Percentiles rank a stretch among this genome's conserved stretches.
These are phyloP conservation scores for Nycticryphes semicollaris DNA, from an alignment of 2,113 vertebrate species.

Conservation along the genomic window DNA sequence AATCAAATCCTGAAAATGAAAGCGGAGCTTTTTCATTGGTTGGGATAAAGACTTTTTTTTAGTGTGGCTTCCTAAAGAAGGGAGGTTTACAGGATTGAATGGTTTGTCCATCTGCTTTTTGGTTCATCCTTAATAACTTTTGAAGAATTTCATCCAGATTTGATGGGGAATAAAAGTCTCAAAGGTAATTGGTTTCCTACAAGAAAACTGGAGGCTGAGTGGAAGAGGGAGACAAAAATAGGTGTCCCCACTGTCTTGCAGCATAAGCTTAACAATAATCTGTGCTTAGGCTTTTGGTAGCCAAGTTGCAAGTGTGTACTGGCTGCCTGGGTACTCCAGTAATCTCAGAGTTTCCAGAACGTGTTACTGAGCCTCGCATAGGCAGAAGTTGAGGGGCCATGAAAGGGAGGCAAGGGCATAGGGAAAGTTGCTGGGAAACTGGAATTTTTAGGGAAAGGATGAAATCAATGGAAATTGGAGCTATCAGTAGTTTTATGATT, in stretches of 20 bases:
- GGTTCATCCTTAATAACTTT: conserved; percentile 29
- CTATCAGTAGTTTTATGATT: not conserved
- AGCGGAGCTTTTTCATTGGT: not conserved
- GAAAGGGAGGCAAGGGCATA: not conserved
- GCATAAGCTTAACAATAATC: conserved; percentile 40
- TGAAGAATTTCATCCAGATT: not conserved
- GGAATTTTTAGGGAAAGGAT: not conserved
- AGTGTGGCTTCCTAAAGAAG: not conserved
- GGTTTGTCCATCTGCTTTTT: conserved; percentile 29
- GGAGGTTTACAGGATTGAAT: not conserved
- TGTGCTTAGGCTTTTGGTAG: conserved; percentile 15
- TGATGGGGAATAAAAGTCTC: not conserved
- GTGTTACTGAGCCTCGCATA: not conserved
- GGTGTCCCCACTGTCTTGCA: conserved; percentile 31
- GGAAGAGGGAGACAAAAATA: conserved; percentile 45
- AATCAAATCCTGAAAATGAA: not conserved
- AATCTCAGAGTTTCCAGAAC: not conserved
- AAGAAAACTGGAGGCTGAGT: not conserved
- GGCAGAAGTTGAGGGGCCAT: not conserved
- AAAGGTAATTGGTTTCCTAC: conserved; percentile 1
- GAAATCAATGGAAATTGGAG: not conserved
- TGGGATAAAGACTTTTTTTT: not conserved
- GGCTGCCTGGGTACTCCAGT: not conserved
- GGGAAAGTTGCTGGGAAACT: not conserved
- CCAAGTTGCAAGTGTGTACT: not conserved